phyloP scores from a whole-genome alignment of 2,113 vertebrate genomes.

The Tyto alba region DNA sequence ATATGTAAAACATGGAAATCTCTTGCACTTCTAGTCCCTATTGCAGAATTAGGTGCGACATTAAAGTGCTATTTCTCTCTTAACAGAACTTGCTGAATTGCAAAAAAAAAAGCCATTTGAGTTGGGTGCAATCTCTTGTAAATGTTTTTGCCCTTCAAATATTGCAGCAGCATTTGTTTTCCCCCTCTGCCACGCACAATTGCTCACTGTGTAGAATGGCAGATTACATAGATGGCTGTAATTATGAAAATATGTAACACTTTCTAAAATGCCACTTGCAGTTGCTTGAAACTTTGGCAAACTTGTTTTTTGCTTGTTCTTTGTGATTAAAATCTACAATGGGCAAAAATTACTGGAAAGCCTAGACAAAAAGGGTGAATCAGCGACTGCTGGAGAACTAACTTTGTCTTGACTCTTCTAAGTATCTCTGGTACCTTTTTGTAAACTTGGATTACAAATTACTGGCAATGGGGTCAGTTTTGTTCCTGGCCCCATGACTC shows the following conservation, averaged over 20 bases:
- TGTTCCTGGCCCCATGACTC: background rate
- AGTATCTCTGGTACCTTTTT: background rate
- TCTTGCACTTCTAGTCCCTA: background rate
- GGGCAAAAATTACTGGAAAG: background rate
- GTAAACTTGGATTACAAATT: background rate
- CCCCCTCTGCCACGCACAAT: background rate
- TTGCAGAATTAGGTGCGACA: background rate
- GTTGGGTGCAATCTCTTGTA: background rate
- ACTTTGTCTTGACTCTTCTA: background rate
- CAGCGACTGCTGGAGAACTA: background rate
- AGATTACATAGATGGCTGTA: background rate
- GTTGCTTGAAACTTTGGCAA: background rate
- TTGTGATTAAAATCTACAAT: background rate
- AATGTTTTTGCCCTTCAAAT: background rate
- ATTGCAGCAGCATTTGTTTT: background rate
- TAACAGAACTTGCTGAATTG: background rate
- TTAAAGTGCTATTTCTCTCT: background rate
- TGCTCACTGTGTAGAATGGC: background rate
- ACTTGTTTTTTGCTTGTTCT: background rate
- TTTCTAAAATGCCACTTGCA: background rate
- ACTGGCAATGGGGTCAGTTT: background rate
- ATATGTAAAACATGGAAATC: background rate
- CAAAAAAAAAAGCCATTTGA: rapidly evolving
- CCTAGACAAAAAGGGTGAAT: background rate
- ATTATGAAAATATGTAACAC: background rate